Evolutionary conservation across 2,888 invertebrate species (phyloP).

Genomic region (Cephonodes hylas): DNA sequence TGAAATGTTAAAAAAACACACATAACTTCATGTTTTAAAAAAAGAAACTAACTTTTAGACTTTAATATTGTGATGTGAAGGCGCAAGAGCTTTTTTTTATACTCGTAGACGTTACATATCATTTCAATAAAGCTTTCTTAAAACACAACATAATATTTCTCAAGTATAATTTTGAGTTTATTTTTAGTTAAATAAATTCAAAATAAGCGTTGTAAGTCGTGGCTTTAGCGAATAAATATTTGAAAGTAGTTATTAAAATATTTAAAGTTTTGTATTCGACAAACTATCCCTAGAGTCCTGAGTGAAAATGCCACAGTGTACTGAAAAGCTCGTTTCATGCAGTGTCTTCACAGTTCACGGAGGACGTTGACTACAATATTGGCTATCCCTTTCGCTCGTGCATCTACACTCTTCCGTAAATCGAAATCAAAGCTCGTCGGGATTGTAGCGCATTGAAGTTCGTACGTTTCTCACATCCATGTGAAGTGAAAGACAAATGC

Average conservation of each 20-base stretch:
- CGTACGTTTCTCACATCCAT: slow-evolving; percentile 35
- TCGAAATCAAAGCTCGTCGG: slow-evolving; percentile 81
- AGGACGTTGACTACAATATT: slow-evolving; percentile 76
- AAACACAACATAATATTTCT: too few relatives aligned
- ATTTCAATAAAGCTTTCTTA: too few relatives aligned
- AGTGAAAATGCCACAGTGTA: slow-evolving; percentile 62
- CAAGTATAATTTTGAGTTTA: too few relatives aligned
- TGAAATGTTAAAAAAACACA: too few relatives aligned
- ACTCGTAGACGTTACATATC: too few relatives aligned
- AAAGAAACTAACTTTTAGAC: too few relatives aligned
- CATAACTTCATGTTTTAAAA: too few relatives aligned
- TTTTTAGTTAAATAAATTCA: too few relatives aligned
- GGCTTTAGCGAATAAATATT: neutral
- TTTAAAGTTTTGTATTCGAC: slow-evolving; percentile 21
- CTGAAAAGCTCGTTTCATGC: slow-evolving; percentile 56
- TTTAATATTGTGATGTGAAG: too few relatives aligned
- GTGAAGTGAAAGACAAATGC: slow-evolving; percentile 57
- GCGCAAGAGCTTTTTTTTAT: too few relatives aligned
- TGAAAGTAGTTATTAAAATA: neutral
- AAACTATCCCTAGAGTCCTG: slow-evolving; percentile 41
- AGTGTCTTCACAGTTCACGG: slow-evolving; percentile 65
- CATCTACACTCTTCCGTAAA: slow-evolving; percentile 76
- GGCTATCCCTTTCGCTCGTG: slow-evolving; percentile 55
- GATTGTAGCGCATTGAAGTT: slow-evolving; percentile 70
- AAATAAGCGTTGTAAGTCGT: neutral